These are phyloP conservation scores for Lasioglossum leucozonium DNA, from an alignment of 2,888 invertebrate species.

Conservation along the genomic window DNA sequence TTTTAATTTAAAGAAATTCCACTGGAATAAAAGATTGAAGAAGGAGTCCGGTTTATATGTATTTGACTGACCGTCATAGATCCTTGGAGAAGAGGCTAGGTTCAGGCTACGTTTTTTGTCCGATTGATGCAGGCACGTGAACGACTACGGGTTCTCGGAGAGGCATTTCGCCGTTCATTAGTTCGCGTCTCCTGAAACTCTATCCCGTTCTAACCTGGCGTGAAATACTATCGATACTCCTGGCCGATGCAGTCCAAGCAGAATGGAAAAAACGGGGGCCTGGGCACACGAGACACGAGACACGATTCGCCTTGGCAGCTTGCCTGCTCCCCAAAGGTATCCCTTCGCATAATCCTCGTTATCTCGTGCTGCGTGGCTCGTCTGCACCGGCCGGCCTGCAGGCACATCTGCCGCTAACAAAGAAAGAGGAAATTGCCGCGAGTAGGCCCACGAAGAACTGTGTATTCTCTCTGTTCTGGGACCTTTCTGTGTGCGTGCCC, in stretches of 20 bases:
- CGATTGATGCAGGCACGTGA: background rate
- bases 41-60: background rate
- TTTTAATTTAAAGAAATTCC: background rate
- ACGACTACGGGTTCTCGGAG: constrained; percentile 14
- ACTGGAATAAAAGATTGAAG: background rate
- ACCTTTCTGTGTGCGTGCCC: constrained; percentile 49
- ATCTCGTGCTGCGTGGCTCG: constrained; percentile 65
- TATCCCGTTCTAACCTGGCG: constrained; percentile 6
- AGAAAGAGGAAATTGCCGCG: constrained; percentile 61
- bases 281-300: constrained; percentile 25
- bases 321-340: constrained; percentile 47
- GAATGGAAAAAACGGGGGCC: constrained; percentile 17
- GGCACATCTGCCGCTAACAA: constrained; percentile 58
- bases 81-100: background rate
- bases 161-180: constrained; percentile 38
- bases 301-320: constrained; percentile 50
- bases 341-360: constrained; percentile 62
- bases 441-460: constrained; percentile 46
- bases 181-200: constrained; percentile 10
- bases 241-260: background rate
- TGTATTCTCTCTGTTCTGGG: constrained; percentile 42
- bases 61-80: background rate
- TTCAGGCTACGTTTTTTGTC: background rate
- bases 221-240: constrained; percentile 22
- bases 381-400: constrained; percentile 56